Evolutionary conservation across 1,140 invertebrate genomes (phyloP), one percentile per base, ranked within the genome.

Genomic region (Arctopsyche grandis): DNA sequence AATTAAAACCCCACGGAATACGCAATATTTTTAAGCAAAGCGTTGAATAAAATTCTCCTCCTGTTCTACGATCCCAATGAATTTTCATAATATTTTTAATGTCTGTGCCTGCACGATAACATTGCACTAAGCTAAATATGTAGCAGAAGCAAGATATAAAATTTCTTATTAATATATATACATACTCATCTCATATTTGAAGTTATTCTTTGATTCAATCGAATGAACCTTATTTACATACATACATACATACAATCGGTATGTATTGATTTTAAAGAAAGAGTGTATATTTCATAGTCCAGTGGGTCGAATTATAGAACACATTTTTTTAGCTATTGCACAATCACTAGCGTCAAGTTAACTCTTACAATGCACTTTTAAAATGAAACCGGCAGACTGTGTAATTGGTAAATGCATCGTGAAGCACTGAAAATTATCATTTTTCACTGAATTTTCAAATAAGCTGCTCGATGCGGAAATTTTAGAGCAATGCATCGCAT

Each of bases 1-100:
- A 81, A 81, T 79, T 79, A 79, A 48, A 43, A 56, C 19, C n/a
- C 56, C 0, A 60, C 56, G 1, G 56, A 60, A 60, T 60, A 7
- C 7, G 29, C 29, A 4, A 38, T 38, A 38, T 60, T 60, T 19
- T 9, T 60, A 10, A 60, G 21, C 52, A 56, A 19, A 21, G 19
- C 56, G 56, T 60, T 60, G 16, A n/a, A 9, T 9, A 60, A 19
- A 52, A 14, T 52, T 52, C 48, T n/a, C 12, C 48, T 16, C 10
- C 3, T n/a, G 16, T 12, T 52, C 12, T 52, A 19, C 48, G 48
- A 19, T 1, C 48, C 1, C 16, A 10, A n/a, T 52, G 3, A 14
- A 52, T 52, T 52, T 52, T 52, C 3, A n/a, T 52, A 5, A n/a
- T 52, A n/a, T 52, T 52, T 52, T 52, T 52, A 60, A 19, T 19